Base-by-base conservation (phyloP, 1,140 invertebrate species). In the Nixonia krombeini region DNA sequence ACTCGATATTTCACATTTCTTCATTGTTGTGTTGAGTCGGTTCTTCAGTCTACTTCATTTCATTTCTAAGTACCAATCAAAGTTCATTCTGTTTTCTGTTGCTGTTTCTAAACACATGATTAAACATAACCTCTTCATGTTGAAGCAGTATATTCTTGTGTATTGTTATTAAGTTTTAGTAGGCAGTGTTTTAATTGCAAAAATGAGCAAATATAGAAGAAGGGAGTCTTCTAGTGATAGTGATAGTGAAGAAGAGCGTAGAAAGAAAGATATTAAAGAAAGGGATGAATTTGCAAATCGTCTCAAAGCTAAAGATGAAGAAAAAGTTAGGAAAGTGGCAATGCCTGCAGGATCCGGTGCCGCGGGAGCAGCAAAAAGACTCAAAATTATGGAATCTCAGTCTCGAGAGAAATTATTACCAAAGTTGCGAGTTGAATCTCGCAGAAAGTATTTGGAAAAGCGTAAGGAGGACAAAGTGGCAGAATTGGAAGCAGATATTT, bases 391-490 rank as follows among this genome's bases (percentile, higher is more conserved):
- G 55, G 94, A 97, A 85, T 87, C 90, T 28, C 90, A 95, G 71
- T 93, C 96, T 74, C 86, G 92, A 49, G 92, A 95, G 38, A 93
- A 94, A 82, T 87, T 97, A 35, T 86, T 99, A 33, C 95, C 96
- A 8, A 92, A 93, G 72, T 78, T 99, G 6, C 87, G 98, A 40
- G 86, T 96, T 12, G 93, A 99, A 80, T 99, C 97, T 0, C 89
- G 98, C 23, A 87, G 96, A 45, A 93, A 96, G 76, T 99, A 99
- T 86, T 87, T 99, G 55, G 92, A 94, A 67, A 99, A 99, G 84
- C 88, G 98, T 44, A 97, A 98, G 86, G 93, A 94, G 46, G 97
- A 99, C 74, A 99, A 99, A 87, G 89, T 99, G 28, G 88, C 91
- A n/a, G 97, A 99, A 81, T 85, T 99, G 26, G 97, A 99, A 86